Evolutionary conservation across 2,113 vertebrate species (phyloP).

Genomic region (Eira barbara): DNA sequence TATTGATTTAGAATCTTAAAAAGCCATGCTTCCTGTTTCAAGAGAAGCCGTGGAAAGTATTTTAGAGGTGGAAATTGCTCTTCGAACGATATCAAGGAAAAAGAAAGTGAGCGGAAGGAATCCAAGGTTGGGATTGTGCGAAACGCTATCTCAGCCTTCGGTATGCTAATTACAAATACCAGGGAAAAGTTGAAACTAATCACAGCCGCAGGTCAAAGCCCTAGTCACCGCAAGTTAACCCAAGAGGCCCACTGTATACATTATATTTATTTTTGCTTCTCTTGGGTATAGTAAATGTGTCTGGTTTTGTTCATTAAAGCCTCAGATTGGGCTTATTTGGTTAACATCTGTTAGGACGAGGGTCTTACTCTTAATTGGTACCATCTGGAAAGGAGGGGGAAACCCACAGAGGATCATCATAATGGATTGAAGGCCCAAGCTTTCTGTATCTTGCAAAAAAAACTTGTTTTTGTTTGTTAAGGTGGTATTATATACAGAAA

Average conservation of each 20-base stretch:
- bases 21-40: background rate
- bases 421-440: conserved; percentile 9
- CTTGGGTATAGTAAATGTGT: conserved; percentile 65
- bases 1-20: background rate
- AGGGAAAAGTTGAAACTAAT: background rate
- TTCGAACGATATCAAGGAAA: background rate
- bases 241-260: conserved; percentile 23
- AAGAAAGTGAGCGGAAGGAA: background rate
- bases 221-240: conserved; percentile 28
- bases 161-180: conserved; percentile 5
- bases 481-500: background rate
- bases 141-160: background rate
- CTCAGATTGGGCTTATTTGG: conserved; percentile 77
- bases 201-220: background rate
- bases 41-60: background rate
- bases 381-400: conserved; percentile 74
- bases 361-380: conserved; percentile 77
- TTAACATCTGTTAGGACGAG: conserved; percentile 74
- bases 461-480: conserved; percentile 27
- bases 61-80: background rate
- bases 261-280: conserved; percentile 69
- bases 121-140: background rate
- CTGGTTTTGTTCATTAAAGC: conserved; percentile 76
- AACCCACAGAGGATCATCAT: conserved; percentile 22
- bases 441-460: conserved; percentile 63